phyloP scores from a whole-genome alignment of 2,888 invertebrate species.

The Caenorhabditis parvicauda region DNA sequence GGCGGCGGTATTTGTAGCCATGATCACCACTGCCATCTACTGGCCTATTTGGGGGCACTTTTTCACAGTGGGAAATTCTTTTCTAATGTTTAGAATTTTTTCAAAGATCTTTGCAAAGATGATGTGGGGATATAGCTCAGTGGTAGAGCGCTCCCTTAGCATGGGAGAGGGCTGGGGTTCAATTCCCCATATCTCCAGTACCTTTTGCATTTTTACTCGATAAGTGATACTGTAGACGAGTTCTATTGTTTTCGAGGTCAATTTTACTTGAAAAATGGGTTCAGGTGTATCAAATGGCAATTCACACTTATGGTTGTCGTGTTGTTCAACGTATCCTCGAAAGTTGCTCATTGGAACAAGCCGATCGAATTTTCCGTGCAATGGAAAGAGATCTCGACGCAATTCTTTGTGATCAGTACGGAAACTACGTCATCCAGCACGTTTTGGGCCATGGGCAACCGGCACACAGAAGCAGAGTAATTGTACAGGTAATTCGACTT shows the following conservation, averaged over 20 bases:
- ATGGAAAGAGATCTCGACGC: conserved; percentile 83
- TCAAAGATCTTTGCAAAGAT: no score
- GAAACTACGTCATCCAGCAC: conserved; percentile 97
- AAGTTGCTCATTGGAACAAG: conserved; percentile 89
- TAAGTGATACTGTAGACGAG: no score
- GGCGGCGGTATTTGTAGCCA: no score
- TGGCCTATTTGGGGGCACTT: no score
- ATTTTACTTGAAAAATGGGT: no score
- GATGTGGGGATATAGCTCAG: conserved; percentile 41
- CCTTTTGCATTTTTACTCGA: no score
- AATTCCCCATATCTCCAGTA: conserved; percentile 32
- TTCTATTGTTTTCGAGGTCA: no score
- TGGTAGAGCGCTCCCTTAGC: conserved; percentile 45
- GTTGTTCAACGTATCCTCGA: conserved; percentile 98
- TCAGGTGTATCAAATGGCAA: conserved; percentile 84
- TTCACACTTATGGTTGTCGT: conserved; percentile 97
- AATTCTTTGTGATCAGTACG: conserved; percentile 21
- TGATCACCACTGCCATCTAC: no score
- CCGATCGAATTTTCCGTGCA: conserved; percentile 83
- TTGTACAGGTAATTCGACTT: conserved; percentile 71
- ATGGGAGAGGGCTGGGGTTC: conserved; percentile 39
- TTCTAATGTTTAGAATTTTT: no score
- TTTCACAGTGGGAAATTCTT: no score
- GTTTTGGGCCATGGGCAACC: conserved; percentile 92
- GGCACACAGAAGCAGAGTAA: conserved; percentile 91